phyloP scores from a whole-genome alignment of 2,797 vertebrate genomes.

The Mionectes olivaceus region DNA sequence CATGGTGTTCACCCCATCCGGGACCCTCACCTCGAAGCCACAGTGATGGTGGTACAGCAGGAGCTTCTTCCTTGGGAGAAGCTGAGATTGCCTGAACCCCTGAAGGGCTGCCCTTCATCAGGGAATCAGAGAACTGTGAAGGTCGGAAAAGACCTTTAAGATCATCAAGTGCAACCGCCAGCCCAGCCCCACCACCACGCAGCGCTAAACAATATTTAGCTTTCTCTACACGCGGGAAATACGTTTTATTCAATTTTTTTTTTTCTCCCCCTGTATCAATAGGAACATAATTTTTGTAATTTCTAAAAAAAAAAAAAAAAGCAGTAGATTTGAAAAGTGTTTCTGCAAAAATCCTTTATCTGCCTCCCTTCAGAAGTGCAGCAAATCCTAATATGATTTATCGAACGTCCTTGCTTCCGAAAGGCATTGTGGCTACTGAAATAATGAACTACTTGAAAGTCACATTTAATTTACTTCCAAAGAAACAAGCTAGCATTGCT shows the following conservation, averaged over 20 bases:
- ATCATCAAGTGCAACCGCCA: background rate
- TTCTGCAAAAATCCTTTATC: conserved; percentile 71
- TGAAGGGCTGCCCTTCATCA: background rate
- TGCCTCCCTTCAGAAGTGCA: conserved; percentile 70
- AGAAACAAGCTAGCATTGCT: conserved; percentile 78
- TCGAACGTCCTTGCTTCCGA: conserved; percentile 71
- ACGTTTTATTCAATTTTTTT: background rate
- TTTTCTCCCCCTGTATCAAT: background rate
- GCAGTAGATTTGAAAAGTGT: conserved; percentile 62
- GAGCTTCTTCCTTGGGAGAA: too few species aligned
- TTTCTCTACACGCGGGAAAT: conserved; percentile 35
- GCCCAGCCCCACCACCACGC: background rate
- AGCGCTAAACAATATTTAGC: conserved; percentile 5
- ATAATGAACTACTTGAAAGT: conserved; percentile 83
- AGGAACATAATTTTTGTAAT: conserved; percentile 56
- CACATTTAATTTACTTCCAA: conserved; percentile 82
- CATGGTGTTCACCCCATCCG: background rate
- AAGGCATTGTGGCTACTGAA: conserved; percentile 79
- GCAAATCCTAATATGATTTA: conserved; percentile 77
- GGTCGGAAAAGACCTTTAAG: background rate
- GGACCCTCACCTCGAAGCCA: background rate
- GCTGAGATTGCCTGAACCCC: background rate
- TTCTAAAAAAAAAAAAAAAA: conserved; percentile 27
- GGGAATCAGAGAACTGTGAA: background rate
- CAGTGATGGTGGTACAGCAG: background rate